Conservation (phyloP, 2,888 invertebrate species). For the Clepsis dumicolana region DNA sequence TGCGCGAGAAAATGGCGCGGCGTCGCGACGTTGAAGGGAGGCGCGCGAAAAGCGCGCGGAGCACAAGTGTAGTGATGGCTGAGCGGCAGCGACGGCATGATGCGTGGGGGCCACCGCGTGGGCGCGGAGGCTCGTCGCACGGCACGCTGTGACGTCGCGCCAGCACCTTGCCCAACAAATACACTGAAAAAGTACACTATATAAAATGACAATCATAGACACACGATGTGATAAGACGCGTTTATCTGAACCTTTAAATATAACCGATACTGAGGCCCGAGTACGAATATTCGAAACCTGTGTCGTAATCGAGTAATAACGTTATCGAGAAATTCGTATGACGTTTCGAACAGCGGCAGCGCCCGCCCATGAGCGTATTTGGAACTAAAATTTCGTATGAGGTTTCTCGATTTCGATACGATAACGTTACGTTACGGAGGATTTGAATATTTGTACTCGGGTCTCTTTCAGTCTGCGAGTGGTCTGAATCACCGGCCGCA, state of each 20-base stretch:
- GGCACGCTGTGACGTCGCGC: slow-evolving; percentile 56
- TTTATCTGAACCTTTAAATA: background rate
- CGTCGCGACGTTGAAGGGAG: slow-evolving; percentile 79
- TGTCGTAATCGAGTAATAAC: too few relatives aligned
- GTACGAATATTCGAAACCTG: too few relatives aligned
- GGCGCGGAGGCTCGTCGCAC: slow-evolving; percentile 78
- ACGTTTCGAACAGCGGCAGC: too few relatives aligned
- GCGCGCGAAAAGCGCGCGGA: slow-evolving; percentile 83
- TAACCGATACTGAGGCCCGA: too few relatives aligned
- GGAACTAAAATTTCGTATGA: too few relatives aligned
- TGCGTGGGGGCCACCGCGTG: slow-evolving; percentile 67
- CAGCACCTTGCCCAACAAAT: slow-evolving; percentile 40
- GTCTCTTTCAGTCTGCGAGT: slow-evolving; percentile 40
- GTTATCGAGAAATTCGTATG: too few relatives aligned
- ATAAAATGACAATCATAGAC: background rate
- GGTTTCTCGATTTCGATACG: too few relatives aligned
- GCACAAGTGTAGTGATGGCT: slow-evolving; percentile 76
- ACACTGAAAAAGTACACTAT: slow-evolving; percentile 5
- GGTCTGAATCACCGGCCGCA: slow-evolving; percentile 75
- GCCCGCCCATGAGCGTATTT: too few relatives aligned
- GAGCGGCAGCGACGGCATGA: slow-evolving; percentile 59
- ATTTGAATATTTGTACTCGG: too few relatives aligned
- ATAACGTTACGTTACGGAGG: too few relatives aligned
- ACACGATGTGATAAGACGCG: background rate
- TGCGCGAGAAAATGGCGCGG: slow-evolving; percentile 85